These are phyloP conservation scores for Leptinotarsa peninsularis DNA, from an alignment of 2,888 invertebrate genomes.

Conservation along the genomic window DNA sequence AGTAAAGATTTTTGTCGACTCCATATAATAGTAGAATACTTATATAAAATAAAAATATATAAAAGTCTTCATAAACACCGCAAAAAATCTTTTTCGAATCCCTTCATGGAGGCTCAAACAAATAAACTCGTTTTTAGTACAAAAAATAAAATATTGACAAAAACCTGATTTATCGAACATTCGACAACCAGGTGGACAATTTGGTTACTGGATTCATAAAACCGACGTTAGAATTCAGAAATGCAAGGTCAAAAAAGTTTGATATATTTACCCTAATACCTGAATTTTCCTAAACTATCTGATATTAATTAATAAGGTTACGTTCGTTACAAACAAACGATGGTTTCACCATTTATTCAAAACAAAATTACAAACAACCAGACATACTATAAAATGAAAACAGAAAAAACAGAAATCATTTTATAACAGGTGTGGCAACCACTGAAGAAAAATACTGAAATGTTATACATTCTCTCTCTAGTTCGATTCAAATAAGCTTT, in stretches of 20 bases:
- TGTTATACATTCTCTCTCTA: slow-evolving; percentile 11
- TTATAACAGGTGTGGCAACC: not conserved
- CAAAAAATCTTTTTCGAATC: slow-evolving; percentile 29
- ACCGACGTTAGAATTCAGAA: not conserved
- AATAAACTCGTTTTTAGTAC: slow-evolving; percentile 40
- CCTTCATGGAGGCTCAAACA: slow-evolving; percentile 33
- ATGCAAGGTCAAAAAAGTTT: not conserved
- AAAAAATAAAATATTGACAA: slow-evolving; percentile 48
- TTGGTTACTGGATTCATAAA: not conserved
- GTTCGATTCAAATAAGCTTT: slow-evolving; percentile 38
- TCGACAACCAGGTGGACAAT: slow-evolving; percentile 9
- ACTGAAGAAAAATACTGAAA: not conserved
- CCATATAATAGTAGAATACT: slow-evolving; percentile 43
- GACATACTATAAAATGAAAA: slow-evolving; percentile 16
- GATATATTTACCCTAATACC: not conserved
- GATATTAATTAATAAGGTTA: not conserved
- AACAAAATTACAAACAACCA: not conserved
- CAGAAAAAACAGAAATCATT: not conserved
- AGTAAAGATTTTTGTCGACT: slow-evolving; percentile 30
- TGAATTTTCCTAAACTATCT: not conserved
- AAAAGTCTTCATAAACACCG: slow-evolving; percentile 49
- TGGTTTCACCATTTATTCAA: not conserved
- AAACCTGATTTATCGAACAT: slow-evolving; percentile 36
- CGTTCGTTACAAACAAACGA: slow-evolving; percentile 10
- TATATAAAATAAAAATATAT: slow-evolving; percentile 55